Conservation (phyloP, 2,797 vertebrate genomes). For the Staurois parvus region DNA sequence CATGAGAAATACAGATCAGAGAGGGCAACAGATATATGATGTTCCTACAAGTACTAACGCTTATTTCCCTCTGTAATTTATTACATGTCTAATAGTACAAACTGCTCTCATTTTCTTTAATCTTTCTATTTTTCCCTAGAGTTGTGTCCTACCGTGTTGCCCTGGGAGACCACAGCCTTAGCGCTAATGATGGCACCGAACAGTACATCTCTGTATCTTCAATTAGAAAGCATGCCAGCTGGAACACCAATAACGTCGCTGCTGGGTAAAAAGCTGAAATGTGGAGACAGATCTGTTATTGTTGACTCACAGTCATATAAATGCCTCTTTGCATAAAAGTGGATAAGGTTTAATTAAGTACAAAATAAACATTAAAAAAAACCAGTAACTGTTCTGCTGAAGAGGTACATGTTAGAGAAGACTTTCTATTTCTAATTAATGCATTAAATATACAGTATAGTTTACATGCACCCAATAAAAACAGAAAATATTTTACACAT, state of each 20-base stretch:
- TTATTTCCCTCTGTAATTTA: background rate
- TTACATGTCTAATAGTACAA: background rate
- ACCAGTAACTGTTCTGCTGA: too few relatives aligned
- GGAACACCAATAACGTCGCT: conserved; percentile 78
- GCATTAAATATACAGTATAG: too few relatives aligned
- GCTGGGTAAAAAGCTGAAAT: conserved; percentile 74
- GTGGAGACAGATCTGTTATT: background rate
- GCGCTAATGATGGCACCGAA: conserved; percentile 76
- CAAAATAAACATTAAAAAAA: too few relatives aligned
- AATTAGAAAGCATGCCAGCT: conserved; percentile 80
- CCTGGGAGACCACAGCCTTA: conserved; percentile 83
- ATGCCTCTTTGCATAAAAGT: background rate
- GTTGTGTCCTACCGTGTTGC: conserved; percentile 81
- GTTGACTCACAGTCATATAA: background rate
- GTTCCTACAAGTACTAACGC: too few relatives aligned
- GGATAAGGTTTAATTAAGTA: background rate
- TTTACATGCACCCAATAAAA: too few relatives aligned
- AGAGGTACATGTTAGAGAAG: too few relatives aligned
- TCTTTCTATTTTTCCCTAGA: conserved; percentile 42
- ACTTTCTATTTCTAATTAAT: too few relatives aligned
- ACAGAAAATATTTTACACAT: too few relatives aligned
- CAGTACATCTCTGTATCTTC: conserved; percentile 79
- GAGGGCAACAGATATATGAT: too few relatives aligned
- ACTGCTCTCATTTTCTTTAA: background rate
- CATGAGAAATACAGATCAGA: too few relatives aligned